Percentiles rank a stretch among this genome's conserved stretches.
Evolutionary conservation across 2,113 vertebrate genomes (phyloP).

Genomic region (Scartelaos histophorus): DNA sequence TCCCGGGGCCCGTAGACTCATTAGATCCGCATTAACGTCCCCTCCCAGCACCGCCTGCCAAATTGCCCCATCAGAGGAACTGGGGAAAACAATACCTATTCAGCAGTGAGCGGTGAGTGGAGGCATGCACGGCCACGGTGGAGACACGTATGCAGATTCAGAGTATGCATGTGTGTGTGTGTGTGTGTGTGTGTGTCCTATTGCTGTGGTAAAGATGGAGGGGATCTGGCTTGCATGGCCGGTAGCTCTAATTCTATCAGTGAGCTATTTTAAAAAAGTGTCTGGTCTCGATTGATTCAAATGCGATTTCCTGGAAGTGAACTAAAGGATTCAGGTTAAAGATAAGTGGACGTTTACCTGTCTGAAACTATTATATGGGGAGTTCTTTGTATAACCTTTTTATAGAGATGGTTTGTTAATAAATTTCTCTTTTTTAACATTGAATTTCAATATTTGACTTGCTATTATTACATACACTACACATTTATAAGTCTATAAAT

Average conservation of each 20-base stretch:
- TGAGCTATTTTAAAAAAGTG: neutral
- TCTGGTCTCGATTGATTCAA: neutral
- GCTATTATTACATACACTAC: neutral
- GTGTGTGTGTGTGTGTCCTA: neutral
- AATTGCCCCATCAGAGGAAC: constrained; percentile 55
- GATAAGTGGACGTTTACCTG: neutral
- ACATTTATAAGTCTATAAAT: too few species aligned
- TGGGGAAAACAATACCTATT: constrained; percentile 53
- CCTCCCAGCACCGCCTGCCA: constrained; percentile 48
- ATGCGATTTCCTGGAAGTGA: neutral
- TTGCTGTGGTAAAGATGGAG: neutral
- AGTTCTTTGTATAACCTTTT: neutral
- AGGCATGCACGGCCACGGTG: constrained; percentile 28
- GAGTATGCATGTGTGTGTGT: too few species aligned
- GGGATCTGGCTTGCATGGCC: too few species aligned
- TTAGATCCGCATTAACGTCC: constrained; percentile 68
- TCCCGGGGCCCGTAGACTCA: constrained; percentile 55
- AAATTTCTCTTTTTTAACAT: neutral
- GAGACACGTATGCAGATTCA: constrained; percentile 17
- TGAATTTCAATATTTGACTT: neutral
- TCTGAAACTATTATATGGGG: neutral
- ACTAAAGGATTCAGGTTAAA: neutral
- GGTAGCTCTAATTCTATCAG: neutral
- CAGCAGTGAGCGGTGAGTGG: constrained; percentile 54
- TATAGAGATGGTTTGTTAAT: neutral